These are phyloP conservation scores for Nemotelus pantherinus DNA, from an alignment of 2,888 invertebrate species.

Conservation along the genomic window DNA sequence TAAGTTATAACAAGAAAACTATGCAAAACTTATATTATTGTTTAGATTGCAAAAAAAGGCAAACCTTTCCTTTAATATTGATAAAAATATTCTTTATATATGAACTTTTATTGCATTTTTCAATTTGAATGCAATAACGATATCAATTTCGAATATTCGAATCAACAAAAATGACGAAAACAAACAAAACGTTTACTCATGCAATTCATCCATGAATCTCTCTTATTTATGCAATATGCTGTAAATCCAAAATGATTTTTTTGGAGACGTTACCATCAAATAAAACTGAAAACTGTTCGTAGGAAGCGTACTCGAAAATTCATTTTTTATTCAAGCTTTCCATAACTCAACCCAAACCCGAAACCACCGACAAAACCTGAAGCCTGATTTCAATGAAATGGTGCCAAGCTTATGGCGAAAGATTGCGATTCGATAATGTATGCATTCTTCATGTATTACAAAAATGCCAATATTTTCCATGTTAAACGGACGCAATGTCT, in stretches of 20 bases:
- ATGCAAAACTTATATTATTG: too few species aligned
- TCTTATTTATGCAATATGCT: constrained; percentile 6
- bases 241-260: neutral
- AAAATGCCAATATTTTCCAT: constrained; percentile 42
- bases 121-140: too few species aligned
- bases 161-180: neutral
- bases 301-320: neutral
- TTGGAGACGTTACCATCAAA: neutral
- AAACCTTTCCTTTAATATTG: too few species aligned
- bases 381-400: neutral
- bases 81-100: too few species aligned
- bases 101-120: too few species aligned
- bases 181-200: constrained; percentile 1
- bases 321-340: too few species aligned
- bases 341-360: too few species aligned
- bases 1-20: too few species aligned
- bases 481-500: constrained; percentile 24
- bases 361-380: too few species aligned
- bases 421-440: constrained; percentile 42
- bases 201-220: constrained; percentile 32
- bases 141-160: too few species aligned
- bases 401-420: constrained; percentile 22
- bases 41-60: too few species aligned
- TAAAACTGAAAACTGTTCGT: constrained; percentile 4
- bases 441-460: constrained; percentile 42